These are phyloP conservation scores for Orchestia grillus DNA, from an alignment of 1,140 invertebrate genomes.

Conservation along the genomic window DNA sequence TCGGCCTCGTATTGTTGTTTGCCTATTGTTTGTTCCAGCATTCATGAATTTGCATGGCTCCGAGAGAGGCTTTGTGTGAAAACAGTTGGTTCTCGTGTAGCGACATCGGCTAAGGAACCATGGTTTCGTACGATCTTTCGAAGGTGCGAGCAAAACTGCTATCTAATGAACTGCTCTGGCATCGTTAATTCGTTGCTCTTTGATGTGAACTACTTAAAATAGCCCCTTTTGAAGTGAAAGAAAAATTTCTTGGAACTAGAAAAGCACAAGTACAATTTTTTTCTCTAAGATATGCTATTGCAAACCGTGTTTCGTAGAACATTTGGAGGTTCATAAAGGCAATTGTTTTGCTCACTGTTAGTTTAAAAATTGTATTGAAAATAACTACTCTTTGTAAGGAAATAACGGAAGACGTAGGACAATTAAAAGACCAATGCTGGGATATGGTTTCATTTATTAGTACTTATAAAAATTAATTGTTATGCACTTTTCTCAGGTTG, in stretches of 20 bases:
- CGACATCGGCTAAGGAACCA: background rate
- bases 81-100: background rate
- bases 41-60: conserved; percentile 38
- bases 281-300: background rate
- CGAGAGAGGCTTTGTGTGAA: conserved; percentile 5
- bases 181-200: background rate
- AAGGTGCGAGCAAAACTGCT: background rate
- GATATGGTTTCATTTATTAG: too few relatives aligned
- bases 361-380: too few relatives aligned
- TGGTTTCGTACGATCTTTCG: background rate
- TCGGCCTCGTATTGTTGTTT: conserved; percentile 33
- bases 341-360: background rate
- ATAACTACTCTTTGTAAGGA: too few relatives aligned
- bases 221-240: background rate
- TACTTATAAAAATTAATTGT: too few relatives aligned
- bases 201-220: background rate
- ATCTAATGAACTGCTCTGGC: background rate
- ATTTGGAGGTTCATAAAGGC: background rate
- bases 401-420: too few relatives aligned
- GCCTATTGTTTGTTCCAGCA: conserved; percentile 24
- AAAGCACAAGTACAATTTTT: background rate
- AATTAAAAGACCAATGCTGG: too few relatives aligned
- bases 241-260: background rate
- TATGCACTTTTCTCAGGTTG: too few relatives aligned
- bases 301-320: background rate